Evolutionary conservation across 23 tunicate species (phyloP), one percentile per base, ranked within the genome.

Genomic region (Clavelina lepadiformis): DNA sequence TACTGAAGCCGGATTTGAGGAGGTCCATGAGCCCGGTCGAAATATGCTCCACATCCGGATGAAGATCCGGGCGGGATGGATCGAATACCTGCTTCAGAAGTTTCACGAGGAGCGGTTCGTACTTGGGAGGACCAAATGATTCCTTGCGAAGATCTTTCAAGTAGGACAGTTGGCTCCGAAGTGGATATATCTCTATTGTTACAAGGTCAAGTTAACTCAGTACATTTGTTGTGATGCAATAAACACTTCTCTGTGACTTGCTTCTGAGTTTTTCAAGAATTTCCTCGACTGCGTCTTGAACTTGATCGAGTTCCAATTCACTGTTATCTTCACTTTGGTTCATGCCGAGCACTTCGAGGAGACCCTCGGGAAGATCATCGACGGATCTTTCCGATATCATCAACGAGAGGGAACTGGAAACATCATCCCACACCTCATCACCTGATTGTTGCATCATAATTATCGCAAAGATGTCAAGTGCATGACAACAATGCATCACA

Each of bases 21-120:
- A 78, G 47, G 69, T 78, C 84, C 65, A 45, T 67, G 28, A 64
- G 45, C 28, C 84, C 84, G 6, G 84, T 68, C 5, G 75, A 52
- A 28, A 78, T 38, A 44, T 78, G 68, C 29, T 68, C 69, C 31
- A 78, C 72, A 31, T 78, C 84, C 2, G 84, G 84, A 22, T 78
- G 68, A 22, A 78, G 65, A 34, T 78, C 84, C 3, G 84, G 84
- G 8, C 59, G 58, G 8, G 58, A 36, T 26, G 69, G 75, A 44
- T 68, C 28, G 5, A 78, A 46, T 25, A 78, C 46, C 23, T 61
- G 19, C 21, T 58, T 52, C 41, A 78, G 22, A 2, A 78, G 55
- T 56, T 68, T 75, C n/a, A 22, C 31, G 19, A 78, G 18, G 1
- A 78, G 34, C 2, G 84, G 46, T 20, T 78, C 23, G 68, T 78